Conservation (phyloP, 2,797 vertebrate species). For the Morus bassanus region DNA sequence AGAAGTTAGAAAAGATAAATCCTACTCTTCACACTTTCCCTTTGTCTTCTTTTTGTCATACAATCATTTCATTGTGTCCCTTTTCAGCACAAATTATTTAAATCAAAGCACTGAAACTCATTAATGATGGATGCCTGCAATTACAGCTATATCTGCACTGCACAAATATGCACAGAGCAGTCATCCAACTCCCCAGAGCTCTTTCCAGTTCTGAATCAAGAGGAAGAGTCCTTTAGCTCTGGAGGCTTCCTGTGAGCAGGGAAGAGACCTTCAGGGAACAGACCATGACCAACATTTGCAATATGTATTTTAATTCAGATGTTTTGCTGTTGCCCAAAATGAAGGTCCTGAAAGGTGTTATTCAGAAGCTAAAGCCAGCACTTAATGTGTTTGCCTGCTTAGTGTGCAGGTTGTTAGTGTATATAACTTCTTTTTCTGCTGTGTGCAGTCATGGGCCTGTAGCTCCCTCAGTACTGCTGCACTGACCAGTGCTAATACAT, state of each 20-base stretch:
- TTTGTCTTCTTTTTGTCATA: background rate
- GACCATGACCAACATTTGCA: background rate
- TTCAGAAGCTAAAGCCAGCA: background rate
- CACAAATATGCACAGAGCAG: background rate
- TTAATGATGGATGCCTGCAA: background rate
- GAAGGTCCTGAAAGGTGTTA: background rate
- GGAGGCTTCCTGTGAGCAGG: background rate
- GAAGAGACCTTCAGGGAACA: background rate
- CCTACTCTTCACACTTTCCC: background rate
- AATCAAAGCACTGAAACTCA: background rate
- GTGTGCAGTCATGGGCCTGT: background rate
- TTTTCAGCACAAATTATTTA: background rate
- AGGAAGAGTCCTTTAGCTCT: background rate
- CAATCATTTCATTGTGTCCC: background rate
- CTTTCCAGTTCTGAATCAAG: background rate
- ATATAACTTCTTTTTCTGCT: background rate
- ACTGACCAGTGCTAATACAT: background rate
- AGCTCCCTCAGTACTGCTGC: background rate
- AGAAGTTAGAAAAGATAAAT: background rate
- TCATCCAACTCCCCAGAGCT: background rate
- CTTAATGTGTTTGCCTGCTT: background rate
- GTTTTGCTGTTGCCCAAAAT: background rate
- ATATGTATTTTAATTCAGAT: background rate
- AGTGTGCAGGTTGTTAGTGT: background rate
- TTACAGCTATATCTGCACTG: background rate